Conservation (phyloP, 2,888 invertebrate genomes). For the Acleris sparsana region DNA sequence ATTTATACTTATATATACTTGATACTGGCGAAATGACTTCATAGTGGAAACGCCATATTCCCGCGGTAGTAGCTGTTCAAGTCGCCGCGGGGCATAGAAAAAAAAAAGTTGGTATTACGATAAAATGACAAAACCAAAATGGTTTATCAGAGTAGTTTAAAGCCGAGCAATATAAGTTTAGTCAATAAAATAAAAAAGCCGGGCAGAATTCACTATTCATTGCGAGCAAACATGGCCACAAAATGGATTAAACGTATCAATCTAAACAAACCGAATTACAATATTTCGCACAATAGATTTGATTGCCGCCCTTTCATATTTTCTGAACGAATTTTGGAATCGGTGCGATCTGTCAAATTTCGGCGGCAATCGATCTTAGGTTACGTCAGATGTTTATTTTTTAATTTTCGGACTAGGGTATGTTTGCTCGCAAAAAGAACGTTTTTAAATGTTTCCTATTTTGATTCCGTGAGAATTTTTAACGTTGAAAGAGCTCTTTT, state of each 20-base stretch:
- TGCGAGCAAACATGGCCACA: too few species aligned
- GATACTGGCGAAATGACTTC: too few species aligned
- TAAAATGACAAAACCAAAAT: too few species aligned
- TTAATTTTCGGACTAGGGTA: not conserved
- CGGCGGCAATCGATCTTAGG: slow-evolving; percentile 60
- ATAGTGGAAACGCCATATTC: too few species aligned
- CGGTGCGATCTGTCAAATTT: slow-evolving; percentile 63
- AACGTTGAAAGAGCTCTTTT: not conserved
- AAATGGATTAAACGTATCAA: slow-evolving; percentile 69
- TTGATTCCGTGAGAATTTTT: slow-evolving; percentile 22
- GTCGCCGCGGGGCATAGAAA: too few species aligned
- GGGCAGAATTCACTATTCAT: slow-evolving; percentile 45
- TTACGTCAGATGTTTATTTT: slow-evolving; percentile 27
- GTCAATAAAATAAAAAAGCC: not conserved
- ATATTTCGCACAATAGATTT: slow-evolving; percentile 64
- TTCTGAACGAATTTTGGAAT: slow-evolving; percentile 61
- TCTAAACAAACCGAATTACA: slow-evolving; percentile 68
- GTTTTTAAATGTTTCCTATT: slow-evolving; percentile 20
- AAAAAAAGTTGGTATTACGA: too few species aligned
- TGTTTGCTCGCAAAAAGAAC: slow-evolving; percentile 33
- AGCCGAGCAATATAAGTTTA: too few species aligned
- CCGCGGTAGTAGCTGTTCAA: too few species aligned
- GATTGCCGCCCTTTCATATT: slow-evolving; percentile 64
- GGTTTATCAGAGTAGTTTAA: too few species aligned
- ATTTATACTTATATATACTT: too few species aligned